Percentiles rank a stretch among this genome's conserved stretches.
phyloP scores from a whole-genome alignment of 2,113 vertebrate genomes.

The Lamprologus callipterus region DNA sequence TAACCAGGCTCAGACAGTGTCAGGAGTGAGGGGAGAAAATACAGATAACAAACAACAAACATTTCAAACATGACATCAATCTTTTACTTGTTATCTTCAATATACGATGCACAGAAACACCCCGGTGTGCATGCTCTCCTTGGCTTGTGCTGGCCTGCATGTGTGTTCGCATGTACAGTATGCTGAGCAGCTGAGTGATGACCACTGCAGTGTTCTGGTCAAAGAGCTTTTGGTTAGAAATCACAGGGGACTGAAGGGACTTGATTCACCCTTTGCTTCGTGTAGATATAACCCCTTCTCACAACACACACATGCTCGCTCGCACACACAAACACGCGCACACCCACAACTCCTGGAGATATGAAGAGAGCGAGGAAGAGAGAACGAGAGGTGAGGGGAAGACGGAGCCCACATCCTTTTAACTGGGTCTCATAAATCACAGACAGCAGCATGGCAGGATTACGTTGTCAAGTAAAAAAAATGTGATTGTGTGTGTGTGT shows the following conservation, averaged over 20 bases:
- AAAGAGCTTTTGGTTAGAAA: conserved; percentile 43
- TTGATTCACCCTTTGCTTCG: conserved; percentile 2
- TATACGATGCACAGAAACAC: neutral
- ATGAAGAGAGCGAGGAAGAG: neutral
- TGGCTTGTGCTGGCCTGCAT: neutral
- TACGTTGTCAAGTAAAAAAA: conserved; percentile 54
- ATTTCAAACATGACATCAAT: neutral
- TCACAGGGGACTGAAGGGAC: conserved; percentile 35
- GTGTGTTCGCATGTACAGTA: neutral
- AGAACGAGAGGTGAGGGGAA: neutral
- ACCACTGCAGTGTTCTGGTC: conserved; percentile 50
- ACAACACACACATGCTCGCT: neutral
- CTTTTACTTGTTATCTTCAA: neutral
- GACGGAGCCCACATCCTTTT: conserved; percentile 45
- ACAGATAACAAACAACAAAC: neutral
- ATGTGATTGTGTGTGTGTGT: neutral
- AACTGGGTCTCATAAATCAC: conserved; percentile 66
- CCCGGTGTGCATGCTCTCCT: neutral
- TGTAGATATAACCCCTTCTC: conserved; percentile 3
- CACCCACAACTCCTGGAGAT: neutral
- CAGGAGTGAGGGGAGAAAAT: neutral
- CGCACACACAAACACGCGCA: neutral
- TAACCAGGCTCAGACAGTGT: neutral
- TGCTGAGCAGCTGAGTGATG: conserved; percentile 41
- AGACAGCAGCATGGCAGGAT: conserved; percentile 48